phyloP scores from a whole-genome alignment of 2,888 invertebrate genomes.

The Stenoptilia bipunctidactyla region DNA sequence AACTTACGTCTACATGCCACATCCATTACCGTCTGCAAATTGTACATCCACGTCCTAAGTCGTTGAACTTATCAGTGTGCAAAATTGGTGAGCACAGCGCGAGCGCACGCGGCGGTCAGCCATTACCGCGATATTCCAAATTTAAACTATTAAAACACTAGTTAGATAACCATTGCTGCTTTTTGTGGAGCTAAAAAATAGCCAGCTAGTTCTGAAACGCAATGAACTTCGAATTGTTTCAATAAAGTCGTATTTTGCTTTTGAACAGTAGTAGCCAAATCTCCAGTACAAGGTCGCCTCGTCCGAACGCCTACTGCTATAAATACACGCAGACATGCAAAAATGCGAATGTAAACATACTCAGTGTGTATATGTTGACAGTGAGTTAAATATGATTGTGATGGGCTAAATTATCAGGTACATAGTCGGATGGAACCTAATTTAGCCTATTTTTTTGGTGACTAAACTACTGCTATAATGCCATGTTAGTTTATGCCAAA shows the following conservation, averaged over 20 bases:
- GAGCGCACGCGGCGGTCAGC: slow-evolving; percentile 38
- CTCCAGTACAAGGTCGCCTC: slow-evolving; percentile 59
- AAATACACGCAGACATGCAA: slow-evolving; percentile 64
- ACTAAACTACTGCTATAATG: no score
- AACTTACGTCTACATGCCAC: no score
- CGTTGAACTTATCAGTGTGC: slow-evolving; percentile 64
- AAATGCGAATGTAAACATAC: slow-evolving; percentile 49
- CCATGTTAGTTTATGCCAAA: no score
- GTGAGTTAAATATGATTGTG: no score
- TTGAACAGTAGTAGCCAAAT: slow-evolving; percentile 22
- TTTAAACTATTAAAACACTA: slow-evolving; percentile 5
- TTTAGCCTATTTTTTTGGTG: no score
- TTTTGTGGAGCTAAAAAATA: background rate
- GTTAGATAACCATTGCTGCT: slow-evolving; percentile 21
- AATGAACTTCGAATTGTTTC: slow-evolving; percentile 15
- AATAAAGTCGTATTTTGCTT: background rate
- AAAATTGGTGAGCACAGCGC: slow-evolving; percentile 58
- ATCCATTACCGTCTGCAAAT: slow-evolving; percentile 38
- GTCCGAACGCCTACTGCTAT: slow-evolving; percentile 55
- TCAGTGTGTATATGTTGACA: background rate
- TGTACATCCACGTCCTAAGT: slow-evolving; percentile 41
- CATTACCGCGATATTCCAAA: slow-evolving; percentile 16
- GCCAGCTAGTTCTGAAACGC: slow-evolving; percentile 12
- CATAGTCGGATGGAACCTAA: no score
- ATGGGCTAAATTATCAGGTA: no score